Evolutionary conservation across 2,113 vertebrate genomes (phyloP).

Genomic region (Silurus asotus): DNA sequence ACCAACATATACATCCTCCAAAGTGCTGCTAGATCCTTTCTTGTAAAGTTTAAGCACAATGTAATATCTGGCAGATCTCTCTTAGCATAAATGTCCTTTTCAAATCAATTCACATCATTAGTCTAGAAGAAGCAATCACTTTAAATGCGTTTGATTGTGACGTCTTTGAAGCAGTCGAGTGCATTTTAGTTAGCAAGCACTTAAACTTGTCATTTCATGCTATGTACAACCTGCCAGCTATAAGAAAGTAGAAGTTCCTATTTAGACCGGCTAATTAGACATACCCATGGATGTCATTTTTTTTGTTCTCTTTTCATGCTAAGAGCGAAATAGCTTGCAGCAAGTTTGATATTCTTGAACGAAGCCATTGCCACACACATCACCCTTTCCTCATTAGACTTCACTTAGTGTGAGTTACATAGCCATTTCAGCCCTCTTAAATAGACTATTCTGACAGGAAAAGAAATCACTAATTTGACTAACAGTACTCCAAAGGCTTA

Average conservation of each 20-base stretch:
- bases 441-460: conserved; percentile 37
- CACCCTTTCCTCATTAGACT: conserved; percentile 32
- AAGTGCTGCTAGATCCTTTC: neutral
- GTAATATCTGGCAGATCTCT: neutral
- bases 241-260: conserved; percentile 29
- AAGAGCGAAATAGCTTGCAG: conserved; percentile 29
- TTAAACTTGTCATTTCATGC: conserved; percentile 37
- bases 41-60: neutral
- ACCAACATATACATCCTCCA: neutral
- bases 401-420: conserved; percentile 47
- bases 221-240: conserved; percentile 9
- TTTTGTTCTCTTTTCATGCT: neutral
- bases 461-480: conserved; percentile 27
- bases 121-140: neutral
- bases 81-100: neutral
- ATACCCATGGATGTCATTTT: conserved; percentile 27
- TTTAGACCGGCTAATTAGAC: conserved; percentile 42
- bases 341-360: conserved; percentile 16
- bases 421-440: conserved; percentile 40
- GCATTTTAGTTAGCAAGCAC: conserved; percentile 21
- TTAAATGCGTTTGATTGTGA: conserved; percentile 4
- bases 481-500: conserved; percentile 9
- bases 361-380: neutral
- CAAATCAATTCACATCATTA: neutral
- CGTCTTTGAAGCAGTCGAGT: neutral